Percentiles rank a stretch among this genome's conserved stretches.
Evolutionary conservation across 2,797 vertebrate genomes (phyloP).

Genomic region (Sebastolobus altivelis): DNA sequence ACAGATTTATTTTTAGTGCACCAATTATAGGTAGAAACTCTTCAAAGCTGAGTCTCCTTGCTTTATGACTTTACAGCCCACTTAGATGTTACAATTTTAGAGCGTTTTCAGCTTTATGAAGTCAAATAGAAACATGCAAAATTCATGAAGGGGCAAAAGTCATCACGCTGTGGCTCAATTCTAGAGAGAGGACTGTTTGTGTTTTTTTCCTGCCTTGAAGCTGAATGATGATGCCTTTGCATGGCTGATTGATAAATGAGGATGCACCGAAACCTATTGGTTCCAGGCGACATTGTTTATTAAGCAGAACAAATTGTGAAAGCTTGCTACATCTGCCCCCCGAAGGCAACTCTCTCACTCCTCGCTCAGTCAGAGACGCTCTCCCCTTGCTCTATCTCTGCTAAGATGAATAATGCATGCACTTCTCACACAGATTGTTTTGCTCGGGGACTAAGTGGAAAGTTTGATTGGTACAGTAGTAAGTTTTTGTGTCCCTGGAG

Average conservation of each 20-base stretch:
- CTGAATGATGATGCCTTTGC: constrained; percentile 36
- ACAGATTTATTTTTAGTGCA: constrained; percentile 11
- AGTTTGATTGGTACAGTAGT: constrained; percentile 70
- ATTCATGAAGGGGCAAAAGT: constrained; percentile 43
- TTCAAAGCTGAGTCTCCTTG: neutral
- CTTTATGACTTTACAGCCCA: constrained; percentile 6
- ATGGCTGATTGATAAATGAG: constrained; percentile 60
- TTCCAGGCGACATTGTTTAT: constrained; percentile 71
- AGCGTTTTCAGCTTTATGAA: constrained; percentile 17
- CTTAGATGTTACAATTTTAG: neutral
- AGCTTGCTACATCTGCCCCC: constrained; percentile 69
- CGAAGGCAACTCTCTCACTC: constrained; percentile 50
- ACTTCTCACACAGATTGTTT: constrained; percentile 72
- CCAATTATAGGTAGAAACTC: constrained; percentile 17
- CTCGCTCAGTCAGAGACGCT: constrained; percentile 53
- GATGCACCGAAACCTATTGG: constrained; percentile 51
- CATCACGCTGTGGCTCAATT: neutral
- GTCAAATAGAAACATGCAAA: constrained; percentile 33
- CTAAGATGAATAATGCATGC: constrained; percentile 78
- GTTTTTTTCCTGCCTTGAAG: constrained; percentile 10
- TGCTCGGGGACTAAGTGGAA: constrained; percentile 74
- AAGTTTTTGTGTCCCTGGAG: constrained; percentile 64
- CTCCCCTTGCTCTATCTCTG: constrained; percentile 45
- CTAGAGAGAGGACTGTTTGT: constrained; percentile 1
- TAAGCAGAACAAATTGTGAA: constrained; percentile 78